Evolutionary conservation across 1,140 invertebrate genomes (phyloP), one percentile per base, ranked within the genome.

Genomic region (Schlechtendalia chinensis): DNA sequence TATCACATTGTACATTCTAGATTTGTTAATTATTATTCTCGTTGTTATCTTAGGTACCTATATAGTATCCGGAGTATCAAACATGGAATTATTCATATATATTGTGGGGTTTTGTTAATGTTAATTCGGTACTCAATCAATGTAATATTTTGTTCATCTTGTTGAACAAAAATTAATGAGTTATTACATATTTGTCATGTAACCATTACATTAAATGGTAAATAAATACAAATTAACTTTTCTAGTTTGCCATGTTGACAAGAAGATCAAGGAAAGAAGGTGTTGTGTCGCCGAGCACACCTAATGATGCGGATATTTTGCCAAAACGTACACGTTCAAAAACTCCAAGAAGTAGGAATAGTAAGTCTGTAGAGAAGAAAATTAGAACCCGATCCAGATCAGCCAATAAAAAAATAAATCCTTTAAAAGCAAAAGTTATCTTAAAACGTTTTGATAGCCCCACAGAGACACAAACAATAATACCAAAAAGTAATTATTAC

Each of bases 181-280:
- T 24, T 27, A 3, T 53, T 10, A 5, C 53, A 47, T 27, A 24
- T 17, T 69, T 69, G 4, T 14, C 11, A 22, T 50, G 12, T 50
- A 6, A 0, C 19, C 1, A 2, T 6, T 67, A 59, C 29, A 29
- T 11, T 29, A 32, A 2, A 14, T 19, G 0, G 1, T 39, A 45
- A 67, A 45, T 45, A 69, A 50, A 24, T 54, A 17, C 5, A 12
- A 8, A 29, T 1, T 53, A 27, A 14, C 58, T 75, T 75, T 63
- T 61, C 29, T 17, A 63, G 58, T 11, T 77, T 0, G 10, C 39
- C n/a, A 79, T 63, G 58, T 27, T 79, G 16, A 79, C 75, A 5
- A 79, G 75, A 61, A 79, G 58, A 29, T 63, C 75, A 27, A 58
- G 75, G 8, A 63, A 50, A 63, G 75, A 79, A 50, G 58, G 12